A percentile compares a stretch with the other conserved stretches of the same genome.
Evolutionary conservation across 35 echinoderm and acorn worm genomes (phyloP).

Genomic region (Stichopus chloronotus): DNA sequence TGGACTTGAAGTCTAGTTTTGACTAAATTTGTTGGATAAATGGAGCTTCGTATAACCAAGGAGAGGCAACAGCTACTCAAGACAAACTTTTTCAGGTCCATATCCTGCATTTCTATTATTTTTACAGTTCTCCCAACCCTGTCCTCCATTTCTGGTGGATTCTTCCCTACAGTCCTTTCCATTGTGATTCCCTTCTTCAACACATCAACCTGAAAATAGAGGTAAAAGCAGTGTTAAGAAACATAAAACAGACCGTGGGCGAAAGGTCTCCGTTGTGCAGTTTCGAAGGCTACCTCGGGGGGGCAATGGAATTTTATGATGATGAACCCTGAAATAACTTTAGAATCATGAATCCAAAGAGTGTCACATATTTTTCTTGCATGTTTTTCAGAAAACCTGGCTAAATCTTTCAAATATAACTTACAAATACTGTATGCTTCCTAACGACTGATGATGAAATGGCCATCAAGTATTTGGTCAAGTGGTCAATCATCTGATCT

Average conservation of each 20-base stretch:
- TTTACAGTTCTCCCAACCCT: neutral
- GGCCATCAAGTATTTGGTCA: no score
- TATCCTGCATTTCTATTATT: constrained; percentile 95
- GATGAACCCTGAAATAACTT: no score
- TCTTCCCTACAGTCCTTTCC: neutral
- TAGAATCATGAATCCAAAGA: no score
- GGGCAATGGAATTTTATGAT: no score
- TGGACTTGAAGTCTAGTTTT: constrained; percentile 96
- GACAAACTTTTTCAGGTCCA: constrained; percentile 89
- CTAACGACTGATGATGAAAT: no score
- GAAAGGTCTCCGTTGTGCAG: neutral
- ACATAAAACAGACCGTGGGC: neutral
- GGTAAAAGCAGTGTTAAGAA: neutral
- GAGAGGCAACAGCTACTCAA: constrained; percentile 72
- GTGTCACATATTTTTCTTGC: no score
- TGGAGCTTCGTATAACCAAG: constrained; percentile 66
- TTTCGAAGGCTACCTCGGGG: neutral
- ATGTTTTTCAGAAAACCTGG: no score
- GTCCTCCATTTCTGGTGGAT: neutral
- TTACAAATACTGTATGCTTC: no score
- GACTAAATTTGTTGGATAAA: constrained; percentile 86
- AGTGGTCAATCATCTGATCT: no score
- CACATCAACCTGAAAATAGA: neutral
- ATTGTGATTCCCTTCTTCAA: neutral
- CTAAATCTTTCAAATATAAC: no score